Evolutionary conservation across 2,797 vertebrate species (phyloP), one percentile per base, ranked within the genome.

Genomic region (Phrynocephalus vlangalii): DNA sequence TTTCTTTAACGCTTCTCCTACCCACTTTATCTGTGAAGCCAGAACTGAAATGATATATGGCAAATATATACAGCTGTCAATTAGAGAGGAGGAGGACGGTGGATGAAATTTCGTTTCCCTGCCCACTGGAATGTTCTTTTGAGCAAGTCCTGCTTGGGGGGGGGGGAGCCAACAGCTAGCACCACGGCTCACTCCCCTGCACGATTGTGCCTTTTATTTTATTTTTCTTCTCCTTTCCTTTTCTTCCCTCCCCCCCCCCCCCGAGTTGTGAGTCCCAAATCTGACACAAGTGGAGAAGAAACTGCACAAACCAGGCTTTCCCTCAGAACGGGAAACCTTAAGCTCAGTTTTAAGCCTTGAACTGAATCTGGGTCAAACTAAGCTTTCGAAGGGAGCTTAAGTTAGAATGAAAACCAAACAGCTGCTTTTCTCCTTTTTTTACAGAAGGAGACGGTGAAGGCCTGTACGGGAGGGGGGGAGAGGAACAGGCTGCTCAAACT

Each of bases 1-100:
- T 0, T 1, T 71, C 0, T 44, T 3, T 33, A 10, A 1, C 72
- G 60, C 6, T 79, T 75, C 79, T 76, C 2, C 63, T 50, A 50
- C 86, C 75, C 52, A 0, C 83, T 6, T 52, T 44, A 44, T 48
- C 38, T 1, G 26, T 4, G 33, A 66, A 3, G 10, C 20, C 22
- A 66, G 20, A 33, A 16, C 7, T 87, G 86, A 75, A 30, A 24
- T 78, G 11, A 44, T 72, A 15, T n/a, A 60, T 60, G 13, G 20
- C 50, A 63, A n/a, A 22, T n/a, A 6, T 18, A 66, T 11, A 72
- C 72, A 11, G 15, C 50, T 15, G 52, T 24, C n/a, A 30, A 63
- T 24, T 24, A 66, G 60, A 26, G 7, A 20, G 20, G 71, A 20
- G 76, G 10, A 63, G 7, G 24, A 33, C 30, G 22, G 52, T 33